A percentile compares a stretch with the other conserved stretches of the same genome.
Evolutionary conservation across 2,888 invertebrate species (phyloP).

Genomic region (Ganaspis brasiliensis): DNA sequence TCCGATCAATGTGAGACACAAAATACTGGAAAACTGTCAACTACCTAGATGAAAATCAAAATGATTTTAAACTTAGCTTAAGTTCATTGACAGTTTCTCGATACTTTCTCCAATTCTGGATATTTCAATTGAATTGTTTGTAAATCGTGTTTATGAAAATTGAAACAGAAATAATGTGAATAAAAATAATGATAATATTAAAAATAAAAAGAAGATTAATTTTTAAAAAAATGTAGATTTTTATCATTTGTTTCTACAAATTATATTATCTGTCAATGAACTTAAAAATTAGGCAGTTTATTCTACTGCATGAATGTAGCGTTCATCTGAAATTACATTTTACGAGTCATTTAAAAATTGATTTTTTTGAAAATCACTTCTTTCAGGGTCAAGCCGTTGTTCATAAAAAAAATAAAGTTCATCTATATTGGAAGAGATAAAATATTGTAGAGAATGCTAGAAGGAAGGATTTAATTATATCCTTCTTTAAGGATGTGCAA

Average conservation of each 20-base stretch:
- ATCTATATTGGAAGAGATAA: not conserved
- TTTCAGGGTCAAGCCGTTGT: not conserved
- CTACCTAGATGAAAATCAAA: slow-evolving; percentile 7
- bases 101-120: too few species aligned
- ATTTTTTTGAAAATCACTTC: slow-evolving; percentile 16
- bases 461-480: not conserved
- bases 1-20: slow-evolving; percentile 52
- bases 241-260: slow-evolving; percentile 1
- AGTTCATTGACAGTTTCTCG: slow-evolving; percentile 23
- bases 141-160: too few species aligned
- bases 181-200: too few species aligned
- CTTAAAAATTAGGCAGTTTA: slow-evolving; percentile 8
- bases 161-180: too few species aligned
- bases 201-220: too few species aligned
- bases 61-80: slow-evolving; percentile 15
- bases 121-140: too few species aligned
- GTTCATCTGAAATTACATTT: not conserved
- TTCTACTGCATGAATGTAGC: slow-evolving; percentile 20
- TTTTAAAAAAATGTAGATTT: too few species aligned
- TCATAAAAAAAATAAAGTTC: not conserved
- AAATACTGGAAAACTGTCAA: slow-evolving; percentile 47
- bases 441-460: slow-evolving; percentile 5
- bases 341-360: not conserved
- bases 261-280: slow-evolving; percentile 9
- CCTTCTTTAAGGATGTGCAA: not conserved